Evolutionary conservation across 2,113 vertebrate species (phyloP).

Genomic region (Anhinga rufa): DNA sequence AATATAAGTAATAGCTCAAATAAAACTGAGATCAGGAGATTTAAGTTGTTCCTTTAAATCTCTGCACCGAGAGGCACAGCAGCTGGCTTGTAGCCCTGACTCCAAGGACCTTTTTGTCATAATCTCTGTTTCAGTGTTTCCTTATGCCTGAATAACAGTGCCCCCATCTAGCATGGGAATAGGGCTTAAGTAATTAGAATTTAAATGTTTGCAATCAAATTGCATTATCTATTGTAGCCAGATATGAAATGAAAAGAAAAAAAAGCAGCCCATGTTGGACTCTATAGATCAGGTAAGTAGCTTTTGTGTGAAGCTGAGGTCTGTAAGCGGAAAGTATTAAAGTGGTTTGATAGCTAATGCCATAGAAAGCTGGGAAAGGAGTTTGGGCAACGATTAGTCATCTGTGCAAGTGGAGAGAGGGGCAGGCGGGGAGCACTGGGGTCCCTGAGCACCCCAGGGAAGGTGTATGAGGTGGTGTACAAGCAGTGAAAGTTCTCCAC

Average conservation of each 20-base stretch:
- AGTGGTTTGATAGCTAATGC: neutral
- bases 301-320: neutral
- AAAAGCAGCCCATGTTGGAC: neutral
- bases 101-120: slow-evolving; percentile 38
- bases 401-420: neutral
- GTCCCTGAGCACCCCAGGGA: neutral
- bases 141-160: slow-evolving; percentile 13
- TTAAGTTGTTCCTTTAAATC: slow-evolving; percentile 13
- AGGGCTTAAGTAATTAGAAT: slow-evolving; percentile 4
- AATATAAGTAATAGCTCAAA: slow-evolving; percentile 5
- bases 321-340: neutral
- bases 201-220: slow-evolving; percentile 5
- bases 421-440: neutral
- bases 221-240: neutral
- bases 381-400: neutral
- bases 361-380: neutral
- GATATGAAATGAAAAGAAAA: neutral
- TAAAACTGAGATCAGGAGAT: slow-evolving; percentile 16
- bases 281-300: neutral
- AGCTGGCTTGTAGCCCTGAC: slow-evolving; percentile 17
- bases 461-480: neutral
- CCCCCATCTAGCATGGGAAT: neutral
- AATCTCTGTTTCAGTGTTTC: slow-evolving; percentile 37
- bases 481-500: neutral
- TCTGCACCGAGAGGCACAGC: neutral